Conservation (phyloP, 2,888 invertebrate species). For the Drosophila greeni region DNA sequence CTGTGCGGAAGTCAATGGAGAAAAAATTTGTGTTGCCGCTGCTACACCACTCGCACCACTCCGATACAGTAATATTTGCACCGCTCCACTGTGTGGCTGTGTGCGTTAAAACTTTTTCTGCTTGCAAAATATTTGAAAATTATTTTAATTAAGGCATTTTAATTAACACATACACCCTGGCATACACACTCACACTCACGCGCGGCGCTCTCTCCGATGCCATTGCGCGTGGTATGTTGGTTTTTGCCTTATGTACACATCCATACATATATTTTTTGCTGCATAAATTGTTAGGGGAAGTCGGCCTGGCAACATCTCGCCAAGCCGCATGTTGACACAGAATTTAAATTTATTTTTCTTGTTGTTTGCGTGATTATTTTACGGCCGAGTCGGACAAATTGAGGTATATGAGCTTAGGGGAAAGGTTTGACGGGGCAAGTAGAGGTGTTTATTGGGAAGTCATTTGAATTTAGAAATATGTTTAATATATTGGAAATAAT, state of each 20-base stretch:
- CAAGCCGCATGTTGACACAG: slow-evolving; percentile 66
- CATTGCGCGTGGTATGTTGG: slow-evolving; percentile 17
- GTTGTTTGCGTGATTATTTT: slow-evolving; percentile 46
- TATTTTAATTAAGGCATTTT: slow-evolving; percentile 70
- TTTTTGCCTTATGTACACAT: slow-evolving; percentile 32
- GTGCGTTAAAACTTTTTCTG: slow-evolving; percentile 23
- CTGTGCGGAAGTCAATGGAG: slow-evolving; percentile 57
- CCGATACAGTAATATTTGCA: slow-evolving; percentile 18
- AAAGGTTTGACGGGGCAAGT: neutral
- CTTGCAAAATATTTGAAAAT: slow-evolving; percentile 51
- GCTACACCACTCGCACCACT: slow-evolving; percentile 11
- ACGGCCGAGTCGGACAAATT: slow-evolving; percentile 8
- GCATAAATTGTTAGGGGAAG: slow-evolving; percentile 55
- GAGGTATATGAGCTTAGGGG: slow-evolving; percentile 11
- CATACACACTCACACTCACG: slow-evolving; percentile 15
- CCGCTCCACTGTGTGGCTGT: slow-evolving; percentile 5
- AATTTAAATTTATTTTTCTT: slow-evolving; percentile 66
- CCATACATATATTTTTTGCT: slow-evolving; percentile 10
- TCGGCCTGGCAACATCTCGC: slow-evolving; percentile 17
- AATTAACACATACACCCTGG: slow-evolving; percentile 61
- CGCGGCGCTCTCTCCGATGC: neutral
- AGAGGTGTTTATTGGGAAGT: slow-evolving; percentile 1
- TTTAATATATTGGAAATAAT: neutral
- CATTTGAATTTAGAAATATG: neutral
- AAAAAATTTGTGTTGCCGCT: slow-evolving; percentile 19